A percentile compares a stretch with the other conserved stretches of the same genome.
phyloP scores from a whole-genome alignment of 2,113 vertebrate species.

The Neoarius graeffei region DNA sequence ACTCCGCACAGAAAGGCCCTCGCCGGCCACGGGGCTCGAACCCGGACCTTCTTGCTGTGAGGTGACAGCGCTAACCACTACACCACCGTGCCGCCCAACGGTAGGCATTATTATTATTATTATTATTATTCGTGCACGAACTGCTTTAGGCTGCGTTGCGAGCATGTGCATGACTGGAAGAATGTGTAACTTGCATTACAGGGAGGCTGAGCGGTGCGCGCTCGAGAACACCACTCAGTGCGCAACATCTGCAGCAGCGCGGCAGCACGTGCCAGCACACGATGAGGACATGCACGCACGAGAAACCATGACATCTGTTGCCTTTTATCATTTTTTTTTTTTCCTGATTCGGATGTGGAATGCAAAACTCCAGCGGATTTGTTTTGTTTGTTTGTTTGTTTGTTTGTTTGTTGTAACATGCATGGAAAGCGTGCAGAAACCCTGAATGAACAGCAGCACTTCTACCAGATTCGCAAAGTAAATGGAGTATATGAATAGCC shows the following conservation, averaged over 20 bases:
- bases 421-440: neutral
- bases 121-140: neutral
- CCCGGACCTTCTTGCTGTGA: too few species aligned
- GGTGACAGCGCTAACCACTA: too few species aligned
- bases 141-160: neutral
- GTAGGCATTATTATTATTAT: neutral
- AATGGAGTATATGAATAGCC: neutral
- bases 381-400: too few species aligned
- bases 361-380: neutral
- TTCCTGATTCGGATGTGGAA: neutral
- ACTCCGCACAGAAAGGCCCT: too few species aligned
- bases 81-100: too few species aligned
- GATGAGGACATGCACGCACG: neutral
- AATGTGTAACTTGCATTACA: neutral
- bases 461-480: neutral
- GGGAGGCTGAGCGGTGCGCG: neutral
- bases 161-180: neutral
- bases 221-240: neutral
- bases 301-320: neutral
- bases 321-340: neutral
- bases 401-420: neutral
- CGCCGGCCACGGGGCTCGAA: too few species aligned
- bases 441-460: neutral
- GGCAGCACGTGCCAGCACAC: neutral
- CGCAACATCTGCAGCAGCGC: constrained; percentile 1